phyloP scores from a whole-genome alignment of 2,888 invertebrate species.

The Eucera pruinosa region DNA sequence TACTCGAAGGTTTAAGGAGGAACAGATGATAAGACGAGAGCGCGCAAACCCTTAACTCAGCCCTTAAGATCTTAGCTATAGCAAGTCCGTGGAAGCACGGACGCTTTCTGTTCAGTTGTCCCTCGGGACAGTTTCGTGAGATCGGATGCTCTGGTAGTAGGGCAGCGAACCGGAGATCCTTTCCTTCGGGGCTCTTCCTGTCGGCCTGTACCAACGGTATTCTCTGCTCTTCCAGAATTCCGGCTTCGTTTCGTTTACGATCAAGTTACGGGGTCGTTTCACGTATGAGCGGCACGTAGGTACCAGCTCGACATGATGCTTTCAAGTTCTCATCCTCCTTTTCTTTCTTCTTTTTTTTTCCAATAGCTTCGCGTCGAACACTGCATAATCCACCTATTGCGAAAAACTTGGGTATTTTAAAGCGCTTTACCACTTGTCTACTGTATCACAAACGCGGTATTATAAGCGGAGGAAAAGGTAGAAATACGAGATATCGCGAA shows the following conservation, averaged over 20 bases:
- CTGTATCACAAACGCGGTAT: background rate
- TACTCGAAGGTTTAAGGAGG: conserved; percentile 8
- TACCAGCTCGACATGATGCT: conserved; percentile 49
- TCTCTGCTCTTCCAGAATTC: conserved; percentile 62
- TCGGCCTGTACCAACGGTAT: conserved; percentile 42
- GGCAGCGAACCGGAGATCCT: conserved; percentile 54
- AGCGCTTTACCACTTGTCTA: background rate
- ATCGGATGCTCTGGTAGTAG: conserved; percentile 55
- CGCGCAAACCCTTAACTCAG: conserved; percentile 42
- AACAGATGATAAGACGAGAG: conserved; percentile 22
- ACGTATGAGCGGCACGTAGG: conserved; percentile 64
- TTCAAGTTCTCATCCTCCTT: conserved; percentile 2
- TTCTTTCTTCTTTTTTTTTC: background rate
- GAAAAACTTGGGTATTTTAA: conserved; percentile 3
- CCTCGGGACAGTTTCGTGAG: conserved; percentile 48
- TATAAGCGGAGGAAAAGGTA: no score
- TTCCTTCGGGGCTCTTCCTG: conserved; percentile 60
- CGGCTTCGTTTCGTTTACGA: conserved; percentile 68
- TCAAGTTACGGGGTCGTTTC: conserved; percentile 66
- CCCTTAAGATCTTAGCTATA: conserved; percentile 40
- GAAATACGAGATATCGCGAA: no score
- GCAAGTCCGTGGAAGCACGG: conserved; percentile 34
- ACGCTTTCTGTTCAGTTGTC: conserved; percentile 53
- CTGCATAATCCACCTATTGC: conserved; percentile 45
- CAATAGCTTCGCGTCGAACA: conserved; percentile 36